phyloP scores from a whole-genome alignment of 2,797 vertebrate genomes.

The Danio albolineatus region DNA sequence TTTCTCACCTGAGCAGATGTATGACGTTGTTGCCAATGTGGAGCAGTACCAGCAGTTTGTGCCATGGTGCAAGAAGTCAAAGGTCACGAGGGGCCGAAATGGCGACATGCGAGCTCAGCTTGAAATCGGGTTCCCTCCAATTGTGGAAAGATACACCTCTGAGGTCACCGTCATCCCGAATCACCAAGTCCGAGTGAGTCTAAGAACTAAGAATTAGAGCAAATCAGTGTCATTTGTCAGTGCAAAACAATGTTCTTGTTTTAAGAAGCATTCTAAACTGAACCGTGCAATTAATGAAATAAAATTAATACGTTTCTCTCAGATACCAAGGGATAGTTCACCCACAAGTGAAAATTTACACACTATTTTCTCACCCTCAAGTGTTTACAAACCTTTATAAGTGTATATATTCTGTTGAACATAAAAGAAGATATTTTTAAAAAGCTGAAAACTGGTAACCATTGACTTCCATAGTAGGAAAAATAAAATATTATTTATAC shows the following conservation, averaged over 20 bases:
- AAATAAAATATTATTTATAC: no score
- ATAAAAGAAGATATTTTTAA: no score
- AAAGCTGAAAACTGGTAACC: no score
- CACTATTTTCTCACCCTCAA: no score
- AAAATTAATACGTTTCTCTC: no score
- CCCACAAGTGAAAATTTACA: no score
- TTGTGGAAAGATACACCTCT: conserved; percentile 80
- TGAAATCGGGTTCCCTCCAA: conserved; percentile 82
- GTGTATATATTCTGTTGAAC: no score
- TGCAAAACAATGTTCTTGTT: not conserved
- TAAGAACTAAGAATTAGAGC: not conserved
- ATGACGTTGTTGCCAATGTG: conserved; percentile 77
- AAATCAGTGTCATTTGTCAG: not conserved
- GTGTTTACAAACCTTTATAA: no score
- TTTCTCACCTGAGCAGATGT: conserved; percentile 81
- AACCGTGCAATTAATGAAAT: no score
- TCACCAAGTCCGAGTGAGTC: conserved; percentile 79
- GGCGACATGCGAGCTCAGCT: conserved; percentile 69
- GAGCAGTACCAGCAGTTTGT: conserved; percentile 83
- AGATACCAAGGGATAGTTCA: no score
- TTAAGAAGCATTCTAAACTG: not conserved
- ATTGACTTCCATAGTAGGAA: no score
- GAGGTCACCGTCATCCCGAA: conserved; percentile 78
- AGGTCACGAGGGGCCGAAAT: conserved; percentile 63
- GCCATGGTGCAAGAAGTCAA: conserved; percentile 85